Base-by-base conservation (phyloP, 2,797 vertebrate genomes). In the Myotis vivesi region DNA sequence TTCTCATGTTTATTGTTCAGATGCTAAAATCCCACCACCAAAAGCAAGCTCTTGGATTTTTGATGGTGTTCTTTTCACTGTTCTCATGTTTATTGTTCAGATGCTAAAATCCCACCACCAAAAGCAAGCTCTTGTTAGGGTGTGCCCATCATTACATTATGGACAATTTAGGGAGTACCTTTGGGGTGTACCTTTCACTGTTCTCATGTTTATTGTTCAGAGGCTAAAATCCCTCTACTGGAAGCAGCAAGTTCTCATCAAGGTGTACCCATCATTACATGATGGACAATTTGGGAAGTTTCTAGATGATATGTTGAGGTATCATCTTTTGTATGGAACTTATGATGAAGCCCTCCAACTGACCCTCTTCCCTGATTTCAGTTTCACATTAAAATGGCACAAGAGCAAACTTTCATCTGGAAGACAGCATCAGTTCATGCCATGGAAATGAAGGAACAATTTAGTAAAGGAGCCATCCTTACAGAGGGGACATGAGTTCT, bases 301-400 rank as follows among this genome's bases (percentile, higher is more conserved):
- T 81, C 41, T 51, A 55, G 33, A 72, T 94, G 79, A 51, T 59
- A 30, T 19, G 5, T 5, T 72, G 68, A 91, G 38, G 36, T 66
- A 49, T 46, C 46, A 23, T 23, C 38, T 91, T 92, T 86, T 15
- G 9, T 46, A 8, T 69, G 75, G 5, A 13, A 30, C 51, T 55
- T 3, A 69, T 38, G 57, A 80, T 44, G n/a, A 79, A 89, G 66
- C 17, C 38, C 16, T 89, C 30, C 28, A 71, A 20, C 1, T 49
- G 28, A 44, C 16, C 5, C 30, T 83, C 44, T 62, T 79, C 23
- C 22, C 46, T n/a, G 23, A 83, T 87, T 59, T 93, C 87, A 91
- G 15, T 41, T 88, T 81, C 91, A 72, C 49, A 53, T 80, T 86
- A 41, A 95, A 96, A 89, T 81, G 28, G 55, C 73, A 44, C 44